phyloP scores from a whole-genome alignment of 2,113 vertebrate genomes.

The Urocolius indicus region DNA sequence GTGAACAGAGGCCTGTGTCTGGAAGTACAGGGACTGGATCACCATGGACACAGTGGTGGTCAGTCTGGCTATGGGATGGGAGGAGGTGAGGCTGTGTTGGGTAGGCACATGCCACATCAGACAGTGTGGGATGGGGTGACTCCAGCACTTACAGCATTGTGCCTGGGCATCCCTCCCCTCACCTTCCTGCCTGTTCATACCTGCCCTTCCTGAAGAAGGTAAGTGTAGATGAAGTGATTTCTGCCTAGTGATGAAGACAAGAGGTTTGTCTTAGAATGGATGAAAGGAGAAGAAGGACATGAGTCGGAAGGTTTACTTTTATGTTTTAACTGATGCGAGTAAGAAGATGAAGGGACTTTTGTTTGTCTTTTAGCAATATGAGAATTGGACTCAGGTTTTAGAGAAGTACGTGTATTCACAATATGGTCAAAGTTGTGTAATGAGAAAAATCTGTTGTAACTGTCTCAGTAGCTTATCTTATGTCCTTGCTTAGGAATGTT shows the following conservation, averaged over 20 bases:
- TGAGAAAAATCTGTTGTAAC: not conserved
- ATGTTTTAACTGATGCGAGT: not conserved
- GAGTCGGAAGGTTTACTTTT: not conserved
- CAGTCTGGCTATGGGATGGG: accelerated
- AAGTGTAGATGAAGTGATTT: not conserved
- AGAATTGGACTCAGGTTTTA: not conserved
- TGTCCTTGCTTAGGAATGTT: not conserved
- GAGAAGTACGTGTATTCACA: not conserved
- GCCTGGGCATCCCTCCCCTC: not conserved
- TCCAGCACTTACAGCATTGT: accelerated
- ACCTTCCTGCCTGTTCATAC: accelerated
- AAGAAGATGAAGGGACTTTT: not conserved
- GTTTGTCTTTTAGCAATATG: not conserved
- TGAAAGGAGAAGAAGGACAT: not conserved
- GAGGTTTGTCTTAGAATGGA: not conserved
- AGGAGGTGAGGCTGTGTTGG: not conserved
- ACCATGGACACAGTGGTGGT: not conserved
- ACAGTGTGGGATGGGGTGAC: not conserved
- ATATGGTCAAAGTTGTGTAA: not conserved
- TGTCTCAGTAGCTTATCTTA: not conserved
- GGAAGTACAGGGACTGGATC: too few relatives aligned
- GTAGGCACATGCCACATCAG: accelerated
- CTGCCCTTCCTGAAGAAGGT: not conserved
- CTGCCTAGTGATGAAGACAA: not conserved
- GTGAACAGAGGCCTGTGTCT: accelerated